Conservation (phyloP, 2,797 vertebrate species). For the Psittacula derbiana region DNA sequence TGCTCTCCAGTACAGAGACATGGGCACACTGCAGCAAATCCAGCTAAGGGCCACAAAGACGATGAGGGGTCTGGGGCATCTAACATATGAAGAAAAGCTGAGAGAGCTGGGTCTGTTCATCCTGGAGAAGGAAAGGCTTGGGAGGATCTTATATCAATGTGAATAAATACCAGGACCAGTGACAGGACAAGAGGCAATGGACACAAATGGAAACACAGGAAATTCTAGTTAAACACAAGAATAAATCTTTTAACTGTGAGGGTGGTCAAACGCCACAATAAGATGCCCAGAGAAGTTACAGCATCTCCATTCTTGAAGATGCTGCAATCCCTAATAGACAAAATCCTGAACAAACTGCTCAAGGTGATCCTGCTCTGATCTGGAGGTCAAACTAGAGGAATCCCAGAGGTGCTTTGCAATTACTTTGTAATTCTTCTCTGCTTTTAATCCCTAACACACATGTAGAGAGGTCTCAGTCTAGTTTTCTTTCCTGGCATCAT, state of each 20-base stretch:
- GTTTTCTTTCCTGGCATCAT: not conserved
- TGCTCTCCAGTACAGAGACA: fast-evolving
- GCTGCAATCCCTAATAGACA: not conserved
- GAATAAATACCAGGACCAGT: not conserved
- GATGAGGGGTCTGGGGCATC: fast-evolving
- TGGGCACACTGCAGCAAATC: fast-evolving
- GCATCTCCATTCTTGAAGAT: not conserved
- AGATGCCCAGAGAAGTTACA: not conserved
- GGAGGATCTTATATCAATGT: not conserved
- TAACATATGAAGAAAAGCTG: not conserved
- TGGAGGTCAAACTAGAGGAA: fast-evolving
- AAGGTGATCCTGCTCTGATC: not conserved
- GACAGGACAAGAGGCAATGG: not conserved
- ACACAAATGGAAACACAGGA: not conserved
- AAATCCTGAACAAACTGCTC: not conserved
- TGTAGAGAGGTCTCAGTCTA: fast-evolving
- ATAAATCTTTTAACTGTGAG: not conserved
- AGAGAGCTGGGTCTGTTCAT: not conserved
- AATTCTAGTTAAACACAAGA: not conserved
- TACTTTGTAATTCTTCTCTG: not conserved
- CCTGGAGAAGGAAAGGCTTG: not conserved
- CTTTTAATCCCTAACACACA: not conserved
- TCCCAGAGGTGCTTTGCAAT: not conserved
- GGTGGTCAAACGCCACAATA: not conserved
- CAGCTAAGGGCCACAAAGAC: not conserved